These are phyloP conservation scores for Leptodactylus fuscus DNA, from an alignment of 2,113 vertebrate species.

Conservation along the genomic window DNA sequence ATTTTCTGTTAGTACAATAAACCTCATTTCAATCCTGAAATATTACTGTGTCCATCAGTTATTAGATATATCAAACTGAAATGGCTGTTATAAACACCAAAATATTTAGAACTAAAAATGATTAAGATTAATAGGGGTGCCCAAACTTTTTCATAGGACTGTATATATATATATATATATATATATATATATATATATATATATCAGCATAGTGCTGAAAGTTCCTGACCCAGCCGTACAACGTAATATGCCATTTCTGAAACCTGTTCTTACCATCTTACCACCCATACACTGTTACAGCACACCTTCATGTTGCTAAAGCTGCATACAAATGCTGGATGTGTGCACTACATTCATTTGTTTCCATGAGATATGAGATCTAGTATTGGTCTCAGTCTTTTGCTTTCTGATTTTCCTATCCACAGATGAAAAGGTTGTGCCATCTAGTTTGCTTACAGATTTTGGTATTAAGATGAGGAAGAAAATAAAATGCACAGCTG, in stretches of 20 bases:
- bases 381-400: not conserved
- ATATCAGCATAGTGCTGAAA: too few relatives aligned
- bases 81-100: too few relatives aligned
- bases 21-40: too few relatives aligned
- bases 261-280: not conserved
- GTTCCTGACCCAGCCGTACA: not conserved
- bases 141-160: too few relatives aligned
- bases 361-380: not conserved
- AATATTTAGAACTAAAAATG: too few relatives aligned
- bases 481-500: slow-evolving; percentile 77
- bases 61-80: too few relatives aligned
- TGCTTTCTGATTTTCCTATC: slow-evolving; percentile 49
- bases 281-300: not conserved
- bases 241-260: not conserved
- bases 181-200: too few relatives aligned
- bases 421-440: slow-evolving; percentile 70
- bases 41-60: too few relatives aligned
- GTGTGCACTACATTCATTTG: not conserved
- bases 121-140: too few relatives aligned
- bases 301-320: not conserved
- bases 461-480: slow-evolving; percentile 71
- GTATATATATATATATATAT: too few relatives aligned
- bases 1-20: too few relatives aligned
- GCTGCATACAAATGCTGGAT: not conserved
- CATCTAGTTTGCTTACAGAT: slow-evolving; percentile 73